These are phyloP conservation scores for Crossaster papposus DNA, from an alignment of 53 echinoderm and acorn worm species.

Conservation along the genomic window DNA sequence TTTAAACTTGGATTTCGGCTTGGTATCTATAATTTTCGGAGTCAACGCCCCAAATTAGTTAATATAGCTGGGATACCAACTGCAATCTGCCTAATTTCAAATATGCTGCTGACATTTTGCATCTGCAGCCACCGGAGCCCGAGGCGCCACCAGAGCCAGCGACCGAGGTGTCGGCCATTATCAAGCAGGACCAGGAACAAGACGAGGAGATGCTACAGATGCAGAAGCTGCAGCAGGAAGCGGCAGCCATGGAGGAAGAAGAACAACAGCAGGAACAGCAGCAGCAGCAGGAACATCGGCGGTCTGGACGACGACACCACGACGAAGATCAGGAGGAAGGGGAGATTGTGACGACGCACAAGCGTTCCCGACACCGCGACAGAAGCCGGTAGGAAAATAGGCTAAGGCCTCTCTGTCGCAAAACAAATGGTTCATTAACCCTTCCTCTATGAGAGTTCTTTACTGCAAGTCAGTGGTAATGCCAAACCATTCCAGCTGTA, in stretches of 20 bases:
- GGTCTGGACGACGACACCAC: constrained; percentile 42
- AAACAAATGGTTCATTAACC: too few species aligned
- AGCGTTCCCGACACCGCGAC: constrained; percentile 65
- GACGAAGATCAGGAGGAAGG: constrained; percentile 64
- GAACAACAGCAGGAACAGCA: constrained; percentile 60
- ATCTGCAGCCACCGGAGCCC: constrained; percentile 67
- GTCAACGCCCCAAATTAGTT: too few species aligned
- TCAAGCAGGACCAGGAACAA: not conserved
- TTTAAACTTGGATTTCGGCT: too few species aligned
- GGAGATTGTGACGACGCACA: constrained; percentile 61
- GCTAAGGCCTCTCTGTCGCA: not conserved
- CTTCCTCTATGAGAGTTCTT: too few species aligned
- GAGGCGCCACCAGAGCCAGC: constrained; percentile 65
- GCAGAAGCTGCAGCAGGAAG: constrained; percentile 65
- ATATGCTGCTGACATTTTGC: not conserved
- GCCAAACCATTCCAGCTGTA: too few species aligned
- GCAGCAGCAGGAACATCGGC: constrained; percentile 51
- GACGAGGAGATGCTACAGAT: constrained; percentile 62
- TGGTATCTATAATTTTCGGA: too few species aligned
- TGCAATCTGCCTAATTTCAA: too few species aligned
- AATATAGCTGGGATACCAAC: too few species aligned
- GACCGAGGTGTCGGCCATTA: not conserved
- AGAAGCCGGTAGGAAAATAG: constrained; percentile 63
- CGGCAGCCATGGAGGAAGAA: constrained; percentile 60
- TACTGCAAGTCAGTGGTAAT: too few species aligned